Evolutionary conservation across 2,888 invertebrate genomes (phyloP), one percentile per base, ranked within the genome.

Genomic region (Drosophila neonasuta): DNA sequence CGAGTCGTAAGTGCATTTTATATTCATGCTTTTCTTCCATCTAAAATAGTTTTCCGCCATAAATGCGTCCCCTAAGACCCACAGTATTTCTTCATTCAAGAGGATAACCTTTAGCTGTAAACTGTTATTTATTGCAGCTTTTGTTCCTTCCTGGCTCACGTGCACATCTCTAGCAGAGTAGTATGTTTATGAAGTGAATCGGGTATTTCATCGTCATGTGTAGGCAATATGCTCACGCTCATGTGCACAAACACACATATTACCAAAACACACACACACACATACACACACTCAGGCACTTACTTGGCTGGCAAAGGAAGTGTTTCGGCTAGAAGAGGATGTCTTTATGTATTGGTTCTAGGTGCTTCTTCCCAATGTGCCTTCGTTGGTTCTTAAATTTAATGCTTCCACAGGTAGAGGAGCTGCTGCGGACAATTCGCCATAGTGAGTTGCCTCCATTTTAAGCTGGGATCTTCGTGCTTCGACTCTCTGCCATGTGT

Each of bases 331-430:
- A 69, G 71, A 61, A 61, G 49, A 66, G 86, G 80, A 86, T 71
- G 84, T 80, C 74, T 78, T 84, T 80, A 84, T 80, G 80, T 73
- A 84, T 78, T 71, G 84, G 68, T 72, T 72, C 57, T 56, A 45
- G 67, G 42, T 66, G 41, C 51, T 49, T 2, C 57, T 51, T 9
- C 42, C 7, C 20, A 34, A 34, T 50, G 36, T 36, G 44, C 7
- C 64, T 55, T 30, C 34, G 50, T 15, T 50, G 60, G 65, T 70
- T 80, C 81, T 86, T 86, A 83, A 78, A 84, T 81, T 81, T 78
- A 51, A 84, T 81, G 77, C 66, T 81, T 63, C 74, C 81, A 80
- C 81, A 81, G 81, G 86, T 81, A 79, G 79, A 39, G 48, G 51
- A 20, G 42, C 15, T 15, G 15, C 15, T 15, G 15, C 15, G 15